These are phyloP conservation scores for Micromys minutus DNA, from an alignment of 2,113 vertebrate species.

Conservation along the genomic window DNA sequence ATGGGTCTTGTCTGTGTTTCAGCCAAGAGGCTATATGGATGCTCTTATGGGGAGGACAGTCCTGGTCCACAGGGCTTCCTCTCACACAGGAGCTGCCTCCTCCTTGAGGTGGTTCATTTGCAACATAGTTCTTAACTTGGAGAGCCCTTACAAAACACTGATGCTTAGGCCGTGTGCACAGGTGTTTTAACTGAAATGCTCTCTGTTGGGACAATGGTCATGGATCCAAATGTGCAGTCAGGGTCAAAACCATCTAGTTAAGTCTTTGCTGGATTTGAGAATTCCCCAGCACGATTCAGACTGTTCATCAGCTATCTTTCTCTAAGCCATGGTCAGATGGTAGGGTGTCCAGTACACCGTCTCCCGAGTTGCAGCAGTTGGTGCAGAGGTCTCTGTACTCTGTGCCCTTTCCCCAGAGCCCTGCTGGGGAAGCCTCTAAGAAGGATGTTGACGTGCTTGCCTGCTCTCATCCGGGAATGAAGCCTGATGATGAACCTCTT, in stretches of 20 bases:
- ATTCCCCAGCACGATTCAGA: background rate
- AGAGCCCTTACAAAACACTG: background rate
- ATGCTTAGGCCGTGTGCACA: background rate
- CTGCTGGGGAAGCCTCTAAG: background rate
- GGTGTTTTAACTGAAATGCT: background rate
- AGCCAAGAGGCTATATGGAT: background rate
- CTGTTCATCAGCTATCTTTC: fast-evolving
- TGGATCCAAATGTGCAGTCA: background rate
- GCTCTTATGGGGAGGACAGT: background rate
- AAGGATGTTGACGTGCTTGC: background rate
- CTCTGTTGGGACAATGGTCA: too few species aligned
- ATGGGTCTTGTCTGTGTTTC: background rate
- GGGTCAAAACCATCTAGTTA: background rate
- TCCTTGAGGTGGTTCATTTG: background rate
- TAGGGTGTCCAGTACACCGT: too few species aligned
- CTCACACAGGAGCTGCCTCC: background rate
- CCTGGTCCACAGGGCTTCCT: background rate
- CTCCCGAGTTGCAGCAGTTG: too few species aligned
- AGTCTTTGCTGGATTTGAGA: background rate
- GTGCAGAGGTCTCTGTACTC: fast-evolving
- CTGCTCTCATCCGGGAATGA: background rate
- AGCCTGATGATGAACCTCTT: background rate
- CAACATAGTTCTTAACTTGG: background rate
- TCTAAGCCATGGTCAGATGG: background rate
- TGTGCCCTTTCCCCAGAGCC: background rate